Conservation (phyloP, 2,888 invertebrate species). For the Maniola hyperantus region DNA sequence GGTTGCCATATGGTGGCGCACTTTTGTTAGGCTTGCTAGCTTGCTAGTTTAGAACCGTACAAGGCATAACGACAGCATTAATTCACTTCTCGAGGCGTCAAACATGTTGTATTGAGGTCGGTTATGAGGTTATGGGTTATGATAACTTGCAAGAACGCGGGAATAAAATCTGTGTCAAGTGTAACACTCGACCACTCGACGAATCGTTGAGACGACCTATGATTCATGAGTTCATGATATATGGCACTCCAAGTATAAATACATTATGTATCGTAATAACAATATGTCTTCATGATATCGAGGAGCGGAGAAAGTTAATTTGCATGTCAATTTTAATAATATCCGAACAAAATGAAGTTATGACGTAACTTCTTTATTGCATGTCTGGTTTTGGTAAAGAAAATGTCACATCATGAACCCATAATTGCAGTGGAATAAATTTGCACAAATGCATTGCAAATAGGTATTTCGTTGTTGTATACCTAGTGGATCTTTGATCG, state of each 20-base stretch:
- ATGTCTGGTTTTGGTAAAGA: constrained; percentile 1
- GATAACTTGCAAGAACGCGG: constrained; percentile 23
- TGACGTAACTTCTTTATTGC: neutral
- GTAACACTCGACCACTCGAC: constrained; percentile 19
- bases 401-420: neutral
- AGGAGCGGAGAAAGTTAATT: constrained; percentile 27
- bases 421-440: constrained; percentile 1
- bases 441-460: constrained; percentile 2
- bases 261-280: neutral
- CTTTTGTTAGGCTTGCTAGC: constrained; percentile 36
- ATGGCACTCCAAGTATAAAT: neutral
- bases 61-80: constrained; percentile 37
- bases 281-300: constrained; percentile 3
- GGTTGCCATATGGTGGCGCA: constrained; percentile 44
- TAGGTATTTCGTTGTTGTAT: neutral
- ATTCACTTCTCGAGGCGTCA: constrained; percentile 30
- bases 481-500: too few species aligned
- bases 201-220: constrained; percentile 19
- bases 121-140: constrained; percentile 31
- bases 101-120: constrained; percentile 38
- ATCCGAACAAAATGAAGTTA: neutral
- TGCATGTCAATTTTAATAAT: constrained; percentile 10
- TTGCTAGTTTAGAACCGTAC: constrained; percentile 35
- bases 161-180: constrained; percentile 30
- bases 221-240: neutral